Conservation (phyloP, 2,797 vertebrate genomes). For the Lacerta viridis region DNA sequence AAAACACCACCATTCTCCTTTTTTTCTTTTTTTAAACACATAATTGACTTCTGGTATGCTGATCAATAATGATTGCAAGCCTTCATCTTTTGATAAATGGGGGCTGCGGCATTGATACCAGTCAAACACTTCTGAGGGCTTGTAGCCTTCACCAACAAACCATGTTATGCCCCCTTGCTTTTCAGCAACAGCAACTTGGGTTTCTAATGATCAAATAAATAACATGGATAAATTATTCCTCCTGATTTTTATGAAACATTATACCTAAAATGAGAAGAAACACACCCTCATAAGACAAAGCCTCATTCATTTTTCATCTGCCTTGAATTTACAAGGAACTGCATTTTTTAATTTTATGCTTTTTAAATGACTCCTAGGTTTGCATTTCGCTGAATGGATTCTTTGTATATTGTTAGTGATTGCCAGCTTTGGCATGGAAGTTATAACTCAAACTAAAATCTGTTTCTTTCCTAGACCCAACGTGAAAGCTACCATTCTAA, state of each 20-base stretch:
- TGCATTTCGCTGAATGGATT: background rate
- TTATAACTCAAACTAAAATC: background rate
- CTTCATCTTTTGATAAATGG: background rate
- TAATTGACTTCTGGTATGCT: background rate
- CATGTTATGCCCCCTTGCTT: conserved; percentile 44
- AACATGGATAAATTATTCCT: background rate
- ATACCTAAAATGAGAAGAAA: background rate
- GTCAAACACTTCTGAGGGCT: background rate
- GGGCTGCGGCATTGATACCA: background rate
- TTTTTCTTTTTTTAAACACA: background rate
- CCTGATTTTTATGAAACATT: conserved; percentile 48
- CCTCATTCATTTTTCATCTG: conserved; percentile 1
- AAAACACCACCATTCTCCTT: background rate
- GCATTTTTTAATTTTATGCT: background rate
- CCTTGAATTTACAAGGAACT: background rate
- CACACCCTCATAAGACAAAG: background rate
- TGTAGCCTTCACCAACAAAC: conserved; percentile 39
- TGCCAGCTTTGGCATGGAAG: background rate
- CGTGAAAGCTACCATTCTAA: background rate
- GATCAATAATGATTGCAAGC: background rate
- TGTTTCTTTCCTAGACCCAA: background rate
- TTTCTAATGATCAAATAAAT: conserved; percentile 54
- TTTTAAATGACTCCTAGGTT: conserved; percentile 22
- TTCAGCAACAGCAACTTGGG: conserved; percentile 45
- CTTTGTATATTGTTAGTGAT: background rate